phyloP scores from a whole-genome alignment of 2,888 invertebrate species.

The Apotomis betuletana region DNA sequence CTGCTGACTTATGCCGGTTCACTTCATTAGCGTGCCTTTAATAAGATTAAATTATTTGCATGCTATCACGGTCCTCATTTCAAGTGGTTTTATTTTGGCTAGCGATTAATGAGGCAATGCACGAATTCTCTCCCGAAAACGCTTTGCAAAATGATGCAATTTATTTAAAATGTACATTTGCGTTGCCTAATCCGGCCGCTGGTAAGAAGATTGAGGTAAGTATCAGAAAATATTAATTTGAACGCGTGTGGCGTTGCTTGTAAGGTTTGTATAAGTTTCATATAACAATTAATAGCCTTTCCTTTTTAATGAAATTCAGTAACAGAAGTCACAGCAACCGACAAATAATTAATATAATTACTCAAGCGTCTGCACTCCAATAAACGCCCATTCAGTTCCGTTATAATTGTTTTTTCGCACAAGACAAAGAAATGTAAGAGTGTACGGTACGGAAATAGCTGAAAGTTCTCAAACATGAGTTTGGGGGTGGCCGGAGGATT shows the following conservation, averaged over 20 bases:
- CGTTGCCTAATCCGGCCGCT: neutral
- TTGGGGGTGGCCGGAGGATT: conserved; percentile 53
- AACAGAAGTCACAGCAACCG: too few species aligned
- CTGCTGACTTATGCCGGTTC: conserved; percentile 55
- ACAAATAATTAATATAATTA: too few species aligned
- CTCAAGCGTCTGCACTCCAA: too few species aligned
- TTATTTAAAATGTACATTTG: conserved; percentile 12
- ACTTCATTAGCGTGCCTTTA: conserved; percentile 59
- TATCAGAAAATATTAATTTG: neutral
- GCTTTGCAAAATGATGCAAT: neutral
- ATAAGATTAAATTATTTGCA: conserved; percentile 60
- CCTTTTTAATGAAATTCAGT: neutral
- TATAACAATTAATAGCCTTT: neutral
- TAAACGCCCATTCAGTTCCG: neutral
- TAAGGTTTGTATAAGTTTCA: neutral
- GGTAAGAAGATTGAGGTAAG: conserved; percentile 3
- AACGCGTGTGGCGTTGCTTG: neutral
- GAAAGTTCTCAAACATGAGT: conserved; percentile 62
- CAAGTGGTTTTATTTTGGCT: conserved; percentile 38
- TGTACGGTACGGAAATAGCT: conserved; percentile 61
- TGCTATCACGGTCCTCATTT: conserved; percentile 32
- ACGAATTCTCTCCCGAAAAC: conserved; percentile 32
- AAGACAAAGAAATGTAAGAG: conserved; percentile 55
- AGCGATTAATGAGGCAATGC: conserved; percentile 30
- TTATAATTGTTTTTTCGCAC: conserved; percentile 35